Base-by-base conservation (phyloP, 2,888 invertebrate genomes). In the Augiades crinisus region DNA sequence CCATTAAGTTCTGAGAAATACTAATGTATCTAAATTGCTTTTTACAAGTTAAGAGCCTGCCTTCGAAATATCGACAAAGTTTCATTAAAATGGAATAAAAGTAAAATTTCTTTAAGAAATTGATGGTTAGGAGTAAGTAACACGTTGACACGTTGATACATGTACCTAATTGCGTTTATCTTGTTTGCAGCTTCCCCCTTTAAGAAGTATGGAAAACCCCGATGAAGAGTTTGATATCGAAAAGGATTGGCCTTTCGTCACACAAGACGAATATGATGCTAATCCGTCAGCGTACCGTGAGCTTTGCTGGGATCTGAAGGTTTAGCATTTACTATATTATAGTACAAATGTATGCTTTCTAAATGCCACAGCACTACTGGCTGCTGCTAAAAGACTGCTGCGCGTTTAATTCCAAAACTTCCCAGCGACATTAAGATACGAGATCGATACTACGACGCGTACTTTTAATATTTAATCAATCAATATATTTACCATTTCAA, bases 381-480 rank as follows among this genome's bases (percentile, higher is more conserved):
- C 96, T 1, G 98, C 99, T 47, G 98, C 98, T 0, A 99, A 98
- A 81, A 90, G 98, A 52, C 90, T 99, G 17, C 85, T 99, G 5
- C 92, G 95, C 41, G 95, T 96, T 75, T 99, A 97, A n/a, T n/a
- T 85, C 99, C 99, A 0, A 97, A 97, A 74, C 92, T 99, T 13
- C 97, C 99, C 68, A 96, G 98, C 72, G 99, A 99, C 72, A 95
- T 98, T 63, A 99, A 99, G 79, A 94, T 97, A 87, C 94, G 95
- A 41, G 99, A 99, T 70, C 99, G 99, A 81, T 99, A 99, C 78
- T 99, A 98, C 72, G 99, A 97, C 96, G 86, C 70, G 71, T 59
- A 19, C 5, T 10, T 27, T 27, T 10, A 27, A 10, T n/a, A n/a
- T n/a, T n/a, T n/a, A n/a, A n/a, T n/a, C n/a, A n/a, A n/a, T n/a